Conservation (phyloP, 2,888 invertebrate genomes). For the Linnaemya vulpina region DNA sequence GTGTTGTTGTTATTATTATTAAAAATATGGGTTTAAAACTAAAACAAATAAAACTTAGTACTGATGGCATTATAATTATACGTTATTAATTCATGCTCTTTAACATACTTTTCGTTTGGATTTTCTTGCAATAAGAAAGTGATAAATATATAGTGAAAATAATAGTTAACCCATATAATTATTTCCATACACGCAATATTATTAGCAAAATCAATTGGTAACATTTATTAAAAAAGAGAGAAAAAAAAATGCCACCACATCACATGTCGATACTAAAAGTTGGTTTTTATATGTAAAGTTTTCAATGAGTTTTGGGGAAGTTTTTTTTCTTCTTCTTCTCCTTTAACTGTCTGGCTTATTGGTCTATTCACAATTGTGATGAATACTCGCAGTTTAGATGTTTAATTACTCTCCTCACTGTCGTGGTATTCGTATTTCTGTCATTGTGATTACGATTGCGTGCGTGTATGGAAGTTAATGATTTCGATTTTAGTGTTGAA, state of each 20-base stretch:
- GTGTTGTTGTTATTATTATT: too few relatives aligned
- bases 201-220: constrained; percentile 59
- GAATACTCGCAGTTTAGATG: background rate
- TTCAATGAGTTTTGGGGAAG: constrained; percentile 6
- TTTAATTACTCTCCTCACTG: background rate
- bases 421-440: background rate
- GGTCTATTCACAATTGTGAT: background rate
- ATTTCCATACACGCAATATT: constrained; percentile 77
- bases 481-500: constrained; percentile 22
- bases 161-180: constrained; percentile 78
- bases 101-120: background rate
- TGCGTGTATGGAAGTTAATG: constrained; percentile 13
- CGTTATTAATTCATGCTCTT: constrained; percentile 3
- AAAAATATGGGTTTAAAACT: too few relatives aligned
- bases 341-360: background rate
- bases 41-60: too few relatives aligned
- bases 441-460: background rate
- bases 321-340: too few relatives aligned
- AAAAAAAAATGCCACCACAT: constrained; percentile 10
- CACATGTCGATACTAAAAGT: constrained; percentile 31
- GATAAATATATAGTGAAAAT: constrained; percentile 37
- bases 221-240: constrained; percentile 49
- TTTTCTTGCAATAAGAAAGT: background rate
- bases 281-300: constrained; percentile 13
- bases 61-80: background rate